A percentile compares a stretch with the other conserved stretches of the same genome.
phyloP scores from a whole-genome alignment of 1,140 invertebrate species.

The Akabosia matsudoensis region DNA sequence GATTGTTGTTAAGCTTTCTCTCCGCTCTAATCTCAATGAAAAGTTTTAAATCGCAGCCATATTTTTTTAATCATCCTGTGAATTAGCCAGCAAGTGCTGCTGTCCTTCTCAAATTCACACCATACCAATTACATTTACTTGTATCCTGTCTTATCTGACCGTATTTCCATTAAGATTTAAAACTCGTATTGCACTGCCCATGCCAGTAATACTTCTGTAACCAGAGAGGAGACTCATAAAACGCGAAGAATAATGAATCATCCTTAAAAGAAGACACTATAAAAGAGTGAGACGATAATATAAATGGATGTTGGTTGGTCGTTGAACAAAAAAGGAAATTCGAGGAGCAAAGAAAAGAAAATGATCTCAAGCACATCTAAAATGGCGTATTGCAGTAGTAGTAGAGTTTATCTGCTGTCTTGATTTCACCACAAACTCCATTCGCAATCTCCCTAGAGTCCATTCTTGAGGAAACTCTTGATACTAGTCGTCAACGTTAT shows the following conservation, averaged over 20 bases:
- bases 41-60: background rate
- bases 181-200: too few species aligned
- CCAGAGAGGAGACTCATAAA: too few species aligned
- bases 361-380: background rate
- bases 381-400: background rate
- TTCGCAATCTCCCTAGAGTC: slow-evolving; percentile 11
- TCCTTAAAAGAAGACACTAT: background rate
- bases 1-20: background rate
- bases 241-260: too few species aligned
- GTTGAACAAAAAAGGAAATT: background rate
- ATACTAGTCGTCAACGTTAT: background rate
- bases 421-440: slow-evolving; percentile 3
- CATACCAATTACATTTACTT: background rate
- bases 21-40: background rate
- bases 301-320: background rate
- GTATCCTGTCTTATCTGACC: background rate
- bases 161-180: too few species aligned
- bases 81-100: background rate
- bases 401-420: slow-evolving; percentile 7
- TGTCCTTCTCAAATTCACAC: background rate
- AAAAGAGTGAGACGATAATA: background rate
- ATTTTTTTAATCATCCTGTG: background rate
- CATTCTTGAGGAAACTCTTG: slow-evolving; percentile 11
- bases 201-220: too few species aligned
- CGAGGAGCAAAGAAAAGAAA: background rate